phyloP scores from a whole-genome alignment of 1,140 invertebrate species.

The Ips nitidus region DNA sequence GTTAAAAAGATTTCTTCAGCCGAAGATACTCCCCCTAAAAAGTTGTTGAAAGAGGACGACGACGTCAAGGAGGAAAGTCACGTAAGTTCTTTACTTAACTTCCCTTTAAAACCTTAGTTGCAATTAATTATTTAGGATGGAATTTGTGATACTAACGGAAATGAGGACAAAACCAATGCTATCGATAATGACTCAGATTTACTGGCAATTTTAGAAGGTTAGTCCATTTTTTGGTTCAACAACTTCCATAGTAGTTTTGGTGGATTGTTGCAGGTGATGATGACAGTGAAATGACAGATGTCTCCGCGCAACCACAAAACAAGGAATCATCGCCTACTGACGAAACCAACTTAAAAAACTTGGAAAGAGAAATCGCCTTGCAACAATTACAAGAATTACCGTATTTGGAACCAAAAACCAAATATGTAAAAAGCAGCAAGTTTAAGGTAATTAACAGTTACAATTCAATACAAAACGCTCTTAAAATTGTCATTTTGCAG shows the following conservation, averaged over 20 bases:
- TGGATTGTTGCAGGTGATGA: not conserved
- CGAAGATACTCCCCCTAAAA: too few relatives aligned
- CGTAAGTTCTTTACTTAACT: too few relatives aligned
- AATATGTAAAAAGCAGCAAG: slow-evolving; percentile 23
- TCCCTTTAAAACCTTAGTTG: too few relatives aligned
- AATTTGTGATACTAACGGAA: slow-evolving; percentile 10
- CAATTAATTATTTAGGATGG: too few relatives aligned
- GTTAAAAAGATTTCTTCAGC: not conserved
- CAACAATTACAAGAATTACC: slow-evolving; percentile 49
- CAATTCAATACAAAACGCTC: not conserved
- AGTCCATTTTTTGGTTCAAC: slow-evolving; percentile 28
- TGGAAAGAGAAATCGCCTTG: slow-evolving; percentile 48
- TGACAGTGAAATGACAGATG: too few relatives aligned
- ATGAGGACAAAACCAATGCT: slow-evolving; percentile 18
- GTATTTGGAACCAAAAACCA: slow-evolving; percentile 23
- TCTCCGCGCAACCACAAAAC: slow-evolving; percentile 4
- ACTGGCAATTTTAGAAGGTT: slow-evolving; percentile 50
- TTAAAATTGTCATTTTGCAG: slow-evolving; percentile 6
- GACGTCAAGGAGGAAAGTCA: too few relatives aligned
- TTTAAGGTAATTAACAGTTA: slow-evolving; percentile 15
- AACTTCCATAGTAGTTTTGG: not conserved
- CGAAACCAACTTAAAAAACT: slow-evolving; percentile 41
- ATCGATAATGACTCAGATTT: slow-evolving; percentile 49
- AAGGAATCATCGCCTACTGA: slow-evolving; percentile 23
- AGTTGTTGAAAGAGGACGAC: too few relatives aligned